Evolutionary conservation across 2,888 invertebrate species (phyloP).

Genomic region (Baronia brevicornis): DNA sequence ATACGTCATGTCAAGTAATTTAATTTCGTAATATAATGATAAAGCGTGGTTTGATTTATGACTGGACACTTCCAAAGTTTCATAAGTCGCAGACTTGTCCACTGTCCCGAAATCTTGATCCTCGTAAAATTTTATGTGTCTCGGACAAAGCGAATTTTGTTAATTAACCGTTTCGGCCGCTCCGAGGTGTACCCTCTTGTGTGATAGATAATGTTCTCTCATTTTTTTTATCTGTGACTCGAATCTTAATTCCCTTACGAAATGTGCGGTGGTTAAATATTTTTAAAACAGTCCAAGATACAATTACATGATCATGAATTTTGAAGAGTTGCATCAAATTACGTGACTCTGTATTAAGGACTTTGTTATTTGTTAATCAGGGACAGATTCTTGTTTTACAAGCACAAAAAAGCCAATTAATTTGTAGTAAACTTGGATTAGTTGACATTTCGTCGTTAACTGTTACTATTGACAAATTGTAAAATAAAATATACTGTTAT

Average conservation of each 20-base stretch:
- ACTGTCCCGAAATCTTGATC: constrained; percentile 60
- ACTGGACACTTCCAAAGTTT: constrained; percentile 26
- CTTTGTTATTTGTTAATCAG: constrained; percentile 11
- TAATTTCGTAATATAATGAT: too few relatives aligned
- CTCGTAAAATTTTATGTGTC: constrained; percentile 74
- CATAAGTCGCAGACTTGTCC: constrained; percentile 28
- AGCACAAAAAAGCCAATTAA: constrained; percentile 4
- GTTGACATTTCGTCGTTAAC: too few relatives aligned
- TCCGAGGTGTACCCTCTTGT: constrained; percentile 40
- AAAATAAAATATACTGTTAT: too few relatives aligned
- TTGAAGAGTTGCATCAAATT: constrained; percentile 10
- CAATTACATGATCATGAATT: constrained; percentile 9
- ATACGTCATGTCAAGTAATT: too few relatives aligned
- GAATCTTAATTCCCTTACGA: constrained; percentile 45
- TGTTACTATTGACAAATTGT: too few relatives aligned
- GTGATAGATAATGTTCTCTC: constrained; percentile 59
- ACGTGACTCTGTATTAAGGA: constrained; percentile 8
- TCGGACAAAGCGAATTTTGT: constrained; percentile 73
- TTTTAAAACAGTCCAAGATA: constrained; percentile 22
- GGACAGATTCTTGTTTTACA: constrained; percentile 9
- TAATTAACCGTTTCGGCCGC: constrained; percentile 62
- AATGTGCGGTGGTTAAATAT: constrained; percentile 22
- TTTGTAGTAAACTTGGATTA: constrained; percentile 1
- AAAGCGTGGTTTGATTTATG: too few relatives aligned
- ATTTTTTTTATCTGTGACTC: constrained; percentile 43